phyloP scores from a whole-genome alignment of 2,797 vertebrate species.

The Poeciliopsis infans region DNA sequence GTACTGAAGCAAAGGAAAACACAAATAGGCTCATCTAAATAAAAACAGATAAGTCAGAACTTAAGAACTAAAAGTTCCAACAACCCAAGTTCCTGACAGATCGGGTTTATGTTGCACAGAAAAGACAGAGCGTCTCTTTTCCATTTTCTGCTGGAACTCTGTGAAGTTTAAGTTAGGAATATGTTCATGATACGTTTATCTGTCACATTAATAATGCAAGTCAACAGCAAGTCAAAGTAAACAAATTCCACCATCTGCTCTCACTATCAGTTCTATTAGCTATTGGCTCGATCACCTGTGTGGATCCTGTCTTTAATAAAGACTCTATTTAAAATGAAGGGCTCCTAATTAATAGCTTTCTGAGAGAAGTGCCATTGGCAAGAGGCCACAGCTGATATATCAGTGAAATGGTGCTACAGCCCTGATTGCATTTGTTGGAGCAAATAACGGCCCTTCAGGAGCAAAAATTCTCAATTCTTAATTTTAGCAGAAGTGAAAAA shows the following conservation, averaged over 20 bases:
- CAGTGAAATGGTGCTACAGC: constrained; percentile 7
- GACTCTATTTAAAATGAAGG: constrained; percentile 42
- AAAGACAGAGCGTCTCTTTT: background rate
- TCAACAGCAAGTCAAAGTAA: constrained; percentile 2
- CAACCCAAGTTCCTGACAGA: too few species aligned
- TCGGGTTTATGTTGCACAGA: constrained; percentile 10
- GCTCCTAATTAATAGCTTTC: constrained; percentile 35
- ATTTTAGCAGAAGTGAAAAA: background rate
- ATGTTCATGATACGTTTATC: background rate
- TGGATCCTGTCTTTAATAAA: constrained; percentile 27
- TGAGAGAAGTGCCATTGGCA: constrained; percentile 37
- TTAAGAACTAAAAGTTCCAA: too few species aligned
- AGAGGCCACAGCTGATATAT: constrained; percentile 38
- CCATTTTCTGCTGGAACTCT: background rate
- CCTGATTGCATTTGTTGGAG: background rate
- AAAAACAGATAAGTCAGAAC: too few species aligned
- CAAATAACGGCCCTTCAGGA: background rate
- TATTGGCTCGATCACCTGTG: constrained; percentile 26
- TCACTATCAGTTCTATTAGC: constrained; percentile 10
- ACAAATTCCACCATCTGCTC: constrained; percentile 43
- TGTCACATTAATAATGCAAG: constrained; percentile 23
- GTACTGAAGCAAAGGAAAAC: too few species aligned
- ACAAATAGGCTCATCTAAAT: too few species aligned
- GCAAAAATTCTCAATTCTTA: background rate
- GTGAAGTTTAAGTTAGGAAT: background rate